Evolutionary conservation across 2,113 vertebrate genomes (phyloP), one percentile per base, ranked within the genome.

Genomic region (Trochalopteron elliotii): DNA sequence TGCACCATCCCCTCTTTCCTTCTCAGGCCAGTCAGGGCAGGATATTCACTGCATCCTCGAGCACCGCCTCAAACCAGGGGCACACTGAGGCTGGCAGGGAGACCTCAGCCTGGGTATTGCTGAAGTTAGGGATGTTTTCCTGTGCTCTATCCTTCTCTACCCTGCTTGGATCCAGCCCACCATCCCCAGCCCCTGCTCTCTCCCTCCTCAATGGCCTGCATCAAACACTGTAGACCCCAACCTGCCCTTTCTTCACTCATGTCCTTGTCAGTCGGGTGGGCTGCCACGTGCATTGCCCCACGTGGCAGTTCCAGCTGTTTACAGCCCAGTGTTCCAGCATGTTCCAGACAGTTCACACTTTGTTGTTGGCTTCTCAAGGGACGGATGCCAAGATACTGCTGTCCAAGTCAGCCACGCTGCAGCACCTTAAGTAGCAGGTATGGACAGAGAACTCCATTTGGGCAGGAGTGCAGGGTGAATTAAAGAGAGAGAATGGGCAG

Each of bases 311-410:
- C 15, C 74, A 45, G 27, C 37, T 33, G 27, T 27, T 61, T 7
- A 52, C n/a, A 35, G 71, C 31, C 11, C 9, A 33, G 4, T 23
- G 72, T 27, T 49, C 47, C 47, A 49, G 18, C 6, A 3, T 53
- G 33, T 39, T 69, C 28, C 28, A 39, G 45, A 28, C 9, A 13
- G 20, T 42, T 70, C 25, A 21, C 22, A 20, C 16, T 6, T 55
- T 31, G 55, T 44, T 0, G 1, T 7, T 17, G 4, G 9, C 23
- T 49, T n/a, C 39, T 7, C 20, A 18, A 35, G 7, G 5, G 15
- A 12, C 2, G 1, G 2, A 30, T 0, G 3, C 3, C 44, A 31
- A 23, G 39, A 15, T 22, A 18, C 5, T 24, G 30, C 13, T 12
- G 30, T 27, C 19, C 24, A 21, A 33, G n/a, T 30, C 15, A 61